A percentile compares a stretch with the other conserved stretches of the same genome.
Evolutionary conservation across 1,140 invertebrate species (phyloP).

Genomic region (Phymastichus coffea): DNA sequence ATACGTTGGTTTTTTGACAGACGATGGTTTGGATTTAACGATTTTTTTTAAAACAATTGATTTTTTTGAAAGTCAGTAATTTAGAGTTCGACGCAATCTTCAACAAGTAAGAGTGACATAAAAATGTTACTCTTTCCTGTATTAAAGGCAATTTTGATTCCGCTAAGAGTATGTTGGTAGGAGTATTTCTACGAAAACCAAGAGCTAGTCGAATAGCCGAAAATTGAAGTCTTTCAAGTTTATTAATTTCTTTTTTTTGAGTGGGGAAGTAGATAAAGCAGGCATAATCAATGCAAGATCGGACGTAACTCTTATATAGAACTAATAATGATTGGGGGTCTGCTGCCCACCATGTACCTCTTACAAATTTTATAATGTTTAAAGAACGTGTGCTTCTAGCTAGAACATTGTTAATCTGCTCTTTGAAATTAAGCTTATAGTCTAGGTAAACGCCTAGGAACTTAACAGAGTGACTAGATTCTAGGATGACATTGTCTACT

Average conservation of each 20-base stretch:
- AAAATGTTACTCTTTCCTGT: neutral
- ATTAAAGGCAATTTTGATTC: neutral
- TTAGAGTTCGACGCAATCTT: neutral
- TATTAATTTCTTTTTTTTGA: neutral
- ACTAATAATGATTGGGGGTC: constrained; percentile 5
- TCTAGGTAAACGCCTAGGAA: neutral
- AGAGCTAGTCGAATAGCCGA: constrained; percentile 2
- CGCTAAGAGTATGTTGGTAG: constrained; percentile 13
- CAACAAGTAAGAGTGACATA: neutral
- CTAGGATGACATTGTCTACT: too few relatives aligned
- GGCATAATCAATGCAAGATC: constrained; percentile 13
- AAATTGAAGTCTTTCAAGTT: constrained; percentile 13
- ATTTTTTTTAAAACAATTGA: neutral
- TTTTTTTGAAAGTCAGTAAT: neutral
- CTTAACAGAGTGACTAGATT: neutral
- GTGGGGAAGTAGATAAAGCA: constrained; percentile 17
- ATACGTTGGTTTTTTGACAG: neutral
- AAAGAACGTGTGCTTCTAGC: neutral
- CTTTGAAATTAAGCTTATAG: too few relatives aligned
- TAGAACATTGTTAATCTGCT: neutral
- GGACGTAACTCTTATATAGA: constrained; percentile 12
- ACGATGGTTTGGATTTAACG: neutral
- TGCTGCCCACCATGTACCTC: constrained; percentile 17
- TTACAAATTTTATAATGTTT: constrained; percentile 17
- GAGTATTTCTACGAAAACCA: constrained; percentile 10